Evolutionary conservation across 1,140 invertebrate genomes (phyloP), one percentile per base, ranked within the genome.

Genomic region (Zophobas morio): DNA sequence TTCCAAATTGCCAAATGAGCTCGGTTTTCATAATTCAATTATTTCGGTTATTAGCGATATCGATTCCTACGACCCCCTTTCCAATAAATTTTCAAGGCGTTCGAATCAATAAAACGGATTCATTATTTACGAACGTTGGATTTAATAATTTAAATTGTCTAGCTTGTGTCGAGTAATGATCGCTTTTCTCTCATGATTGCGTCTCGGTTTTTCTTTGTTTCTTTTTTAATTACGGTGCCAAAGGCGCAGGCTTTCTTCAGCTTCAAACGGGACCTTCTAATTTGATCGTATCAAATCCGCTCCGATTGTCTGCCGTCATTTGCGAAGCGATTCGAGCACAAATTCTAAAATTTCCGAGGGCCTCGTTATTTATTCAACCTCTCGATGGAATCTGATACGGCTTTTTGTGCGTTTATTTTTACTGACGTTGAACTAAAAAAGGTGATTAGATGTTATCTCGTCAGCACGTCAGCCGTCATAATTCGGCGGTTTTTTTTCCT

Each of bases 121-220:
- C 60, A 66, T 66, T 66, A 66, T 42, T 66, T 66, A 66, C 6
- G 42, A 46, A 39, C 60, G 60, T 66, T 20, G 60, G 39, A 46
- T 46, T 66, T 66, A 66, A 66, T 66, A 66, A 66, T 66, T 66
- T 66, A 66, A 66, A 66, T 66, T 66, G 60, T 66, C 60, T 66
- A 66, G 8, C 60, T n/a, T 39, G 3, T 42, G 20, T 39, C 39
- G 39, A 42, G 60, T 66, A 66, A 66, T 66, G 60, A 66, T 66
- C 39, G 60, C 60, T 66, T 39, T 60, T 60, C 60, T 66, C 33
- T 39, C 40, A 66, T 66, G 37, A 66, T n/a, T 3, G 39, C 42
- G 6, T 4, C 6, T 63, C 57, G 37, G 40, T 66, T 66, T 66
- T 6, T 20, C 42, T 32, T 37, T 6, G 34, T 8, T 63, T 33